phyloP scores from a whole-genome alignment of 2,888 invertebrate species.

The Polyommatus icarus region DNA sequence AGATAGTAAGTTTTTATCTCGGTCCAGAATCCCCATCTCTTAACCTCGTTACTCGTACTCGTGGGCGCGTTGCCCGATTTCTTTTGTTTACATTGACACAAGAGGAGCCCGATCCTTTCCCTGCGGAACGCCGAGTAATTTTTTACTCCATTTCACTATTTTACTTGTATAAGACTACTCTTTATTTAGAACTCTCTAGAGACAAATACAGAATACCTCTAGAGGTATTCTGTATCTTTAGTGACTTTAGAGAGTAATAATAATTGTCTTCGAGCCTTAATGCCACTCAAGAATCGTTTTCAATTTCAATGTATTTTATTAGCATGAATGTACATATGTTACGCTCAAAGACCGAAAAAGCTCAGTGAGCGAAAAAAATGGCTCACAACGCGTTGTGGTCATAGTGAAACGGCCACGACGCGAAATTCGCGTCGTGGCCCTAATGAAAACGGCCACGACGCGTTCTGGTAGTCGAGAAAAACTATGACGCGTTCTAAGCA shows the following conservation, averaged over 20 bases:
- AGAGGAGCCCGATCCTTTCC: slow-evolving; percentile 7
- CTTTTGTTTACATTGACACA: slow-evolving; percentile 24
- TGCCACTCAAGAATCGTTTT: neutral
- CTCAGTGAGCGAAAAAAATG: too few species aligned
- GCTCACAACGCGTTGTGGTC: too few species aligned
- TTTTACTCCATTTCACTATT: slow-evolving; percentile 14
- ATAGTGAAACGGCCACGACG: too few species aligned
- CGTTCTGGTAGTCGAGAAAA: too few species aligned
- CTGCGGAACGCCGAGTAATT: neutral
- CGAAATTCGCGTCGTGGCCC: too few species aligned
- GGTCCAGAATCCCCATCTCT: slow-evolving; percentile 6
- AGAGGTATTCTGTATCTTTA: neutral
- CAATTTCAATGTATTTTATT: neutral
- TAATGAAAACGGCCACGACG: too few species aligned
- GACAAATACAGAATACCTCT: too few species aligned
- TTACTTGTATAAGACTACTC: neutral
- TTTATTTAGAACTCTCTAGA: neutral
- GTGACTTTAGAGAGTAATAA: neutral
- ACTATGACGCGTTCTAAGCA: too few species aligned
- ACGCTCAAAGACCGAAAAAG: too few species aligned
- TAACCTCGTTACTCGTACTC: slow-evolving; percentile 24
- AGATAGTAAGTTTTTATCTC: slow-evolving; percentile 10
- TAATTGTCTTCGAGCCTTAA: neutral
- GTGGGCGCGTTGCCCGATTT: slow-evolving; percentile 28
- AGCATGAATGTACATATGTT: too few species aligned